Base-by-base conservation (phyloP, 2,113 vertebrate species). In the Maccullochella peelii region DNA sequence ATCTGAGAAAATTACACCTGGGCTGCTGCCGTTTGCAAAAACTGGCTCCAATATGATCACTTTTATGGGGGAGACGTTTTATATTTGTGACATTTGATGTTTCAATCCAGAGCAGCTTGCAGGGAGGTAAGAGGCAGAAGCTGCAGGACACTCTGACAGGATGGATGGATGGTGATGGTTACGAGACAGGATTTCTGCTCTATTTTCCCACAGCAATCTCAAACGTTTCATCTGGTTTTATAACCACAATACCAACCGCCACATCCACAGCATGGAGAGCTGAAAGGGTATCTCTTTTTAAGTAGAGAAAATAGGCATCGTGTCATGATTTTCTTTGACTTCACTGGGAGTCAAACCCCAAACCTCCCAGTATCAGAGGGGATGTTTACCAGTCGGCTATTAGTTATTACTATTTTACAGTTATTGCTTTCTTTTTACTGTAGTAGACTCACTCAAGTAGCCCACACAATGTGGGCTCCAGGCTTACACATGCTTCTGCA, bases 151-250 rank as follows among this genome's bases (percentile, higher is more conserved):
- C 38, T 54, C 42, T 8, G 50, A 70, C 62, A 68, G 73, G 23
- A 36, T 25, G 47, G 69, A 59, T n/a, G 71, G 62, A 42, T 67
- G 49, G 18, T 23, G 66, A 69, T n/a, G 69, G 42, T 66, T 33
- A 67, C 5, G 12, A 58, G 38, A 38, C 54, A 10, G 38, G 8
- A 27, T 25, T 1, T 33, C 21, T 27, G 10, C 36, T 62, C 44
- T 6, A 1, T 61, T 50, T 63, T 27, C 65, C 67, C 67, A 55
- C 72, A 50, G 40, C 18, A 23, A 59, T 65, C 58, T 38, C 44
- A 47, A 27, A 47, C 6, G 54, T 57, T 68, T 84, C 38, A 77
- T 87, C 81, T 77, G 61, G 36, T 73, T 72, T 79, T 61, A 18
- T 8, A 27, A 67, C 77, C 54, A n/a, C 75, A 12, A 15, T 1